Base-by-base conservation (phyloP, 2,113 vertebrate species). In the Cyrtonyx montezumae region DNA sequence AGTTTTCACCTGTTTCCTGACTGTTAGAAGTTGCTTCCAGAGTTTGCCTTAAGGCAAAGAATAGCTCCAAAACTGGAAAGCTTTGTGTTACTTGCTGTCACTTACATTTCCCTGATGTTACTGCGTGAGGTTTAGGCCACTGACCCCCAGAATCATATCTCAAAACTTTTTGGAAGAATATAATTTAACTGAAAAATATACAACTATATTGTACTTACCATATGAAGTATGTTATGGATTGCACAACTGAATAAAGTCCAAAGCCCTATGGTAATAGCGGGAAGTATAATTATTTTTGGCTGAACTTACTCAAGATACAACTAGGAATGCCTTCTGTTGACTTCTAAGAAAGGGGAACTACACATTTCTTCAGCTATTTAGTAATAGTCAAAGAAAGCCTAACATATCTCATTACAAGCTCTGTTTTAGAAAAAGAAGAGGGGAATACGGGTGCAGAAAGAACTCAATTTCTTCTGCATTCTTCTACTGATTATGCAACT, bases 401-500 rank as follows among this genome's bases (percentile, higher is more conserved):
- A 17, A 61, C 18, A 56, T 63, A 46, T 71, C 16, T 87, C 67
- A 48, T 32, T 46, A 79, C 36, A 48, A 87, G 9, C 22, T 71
- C 49, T 22, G 4, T 15, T 80, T 56, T 16, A 23, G 55, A 89
- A 77, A 87, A 56, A 58, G 48, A 59, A 75, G 23, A 3, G 5
- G 36, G 0, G 0, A 49, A 46, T 17, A 17, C 20, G 7, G 8
- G 48, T 34, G n/a, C 48, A 74, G n/a, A 70, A 4, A 91, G 61
- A 90, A 56, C 13, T 84, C 30, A 84, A 62, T 26, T 84, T 90
- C 13, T 78, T 67, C 80, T 78, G 74, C 84, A 81, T 63, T 30
- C 78, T 73, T 46, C 87, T 88, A 13, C 4, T 18, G 86, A 73
- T 85, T 79, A 85, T 34, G 90, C 73, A 95, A 84, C 69, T 92